Conservation (phyloP, 2,888 invertebrate genomes). For the Temnothorax rugatulus region DNA sequence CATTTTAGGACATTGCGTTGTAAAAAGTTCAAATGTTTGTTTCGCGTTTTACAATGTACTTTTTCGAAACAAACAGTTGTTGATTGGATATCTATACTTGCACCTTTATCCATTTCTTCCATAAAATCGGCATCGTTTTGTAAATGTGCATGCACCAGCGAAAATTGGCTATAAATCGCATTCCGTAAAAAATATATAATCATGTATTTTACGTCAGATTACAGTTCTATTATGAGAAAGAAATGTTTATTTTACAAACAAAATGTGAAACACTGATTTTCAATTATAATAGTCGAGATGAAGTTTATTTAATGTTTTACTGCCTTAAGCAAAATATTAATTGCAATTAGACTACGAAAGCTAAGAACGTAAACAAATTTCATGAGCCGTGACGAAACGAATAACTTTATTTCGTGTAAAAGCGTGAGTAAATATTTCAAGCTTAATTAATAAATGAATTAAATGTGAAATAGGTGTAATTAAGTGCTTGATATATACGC, state of each 20-base stretch:
- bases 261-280: background rate
- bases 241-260: background rate
- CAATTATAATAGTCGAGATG: background rate
- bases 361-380: background rate
- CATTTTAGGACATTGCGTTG: background rate
- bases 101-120: constrained; percentile 3
- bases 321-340: constrained; percentile 2
- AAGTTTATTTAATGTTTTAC: background rate
- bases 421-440: background rate
- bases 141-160: background rate
- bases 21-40: background rate
- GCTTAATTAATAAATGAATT: background rate
- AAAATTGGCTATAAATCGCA: background rate
- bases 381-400: background rate
- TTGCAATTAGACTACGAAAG: background rate
- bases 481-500: background rate
- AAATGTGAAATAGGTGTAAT: background rate
- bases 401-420: background rate
- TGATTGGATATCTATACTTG: background rate
- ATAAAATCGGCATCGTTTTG: background rate
- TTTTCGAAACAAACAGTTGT: background rate
- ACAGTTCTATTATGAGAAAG: too few species aligned
- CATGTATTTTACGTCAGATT: background rate
- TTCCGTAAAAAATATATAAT: constrained; percentile 13
- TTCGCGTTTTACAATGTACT: background rate